Evolutionary conservation across 2,888 invertebrate genomes (phyloP), one percentile per base, ranked within the genome.

Genomic region (Conchocele bisecta): DNA sequence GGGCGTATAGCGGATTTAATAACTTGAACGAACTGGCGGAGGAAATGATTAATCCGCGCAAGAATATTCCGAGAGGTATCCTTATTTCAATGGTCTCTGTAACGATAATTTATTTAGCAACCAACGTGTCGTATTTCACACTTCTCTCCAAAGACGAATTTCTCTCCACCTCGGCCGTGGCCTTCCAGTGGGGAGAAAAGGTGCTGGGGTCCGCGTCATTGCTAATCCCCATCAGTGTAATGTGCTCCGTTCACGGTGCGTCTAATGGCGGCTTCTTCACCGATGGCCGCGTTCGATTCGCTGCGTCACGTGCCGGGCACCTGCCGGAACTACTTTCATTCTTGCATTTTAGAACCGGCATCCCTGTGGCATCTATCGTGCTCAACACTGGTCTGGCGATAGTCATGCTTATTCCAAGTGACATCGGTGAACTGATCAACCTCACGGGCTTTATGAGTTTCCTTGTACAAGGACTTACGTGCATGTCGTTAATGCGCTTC

Each of bases 1-100:
- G 75, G 75, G 75, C 79, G 13, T 79, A 75, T 29, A 58, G 59
- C 13, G 79, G 79, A 3, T 79, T 70, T 33, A 90, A 85, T 15
- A 67, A 53, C 22, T 48, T 77, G 1, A 77, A 77, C 35, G 73
- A 77, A 28, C 66, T 77, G 0, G 69, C 72, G 15, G 76, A 77
- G 42, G 76, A 77, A 48, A 5, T 77, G 4, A 63, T 70, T 11
- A 22, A 63, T 13, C 76, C 73, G 13, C 61, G 67, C 39, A 69
- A 58, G 51, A 77, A 73, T 44, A 72, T 77, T 56, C 76, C 76
- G 29, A 56, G 41, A n/a, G 69, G 69, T 11, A 57, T 73, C 11
- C 28, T 67, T 22, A 63, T 77, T 15, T 73, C 76, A 13, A 20
- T 77, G 31, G 44, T 37, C 3, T 17, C 68, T 6, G 48, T 77